phyloP scores from a whole-genome alignment of 2,797 vertebrate genomes.

The Ceyx erithaca region DNA sequence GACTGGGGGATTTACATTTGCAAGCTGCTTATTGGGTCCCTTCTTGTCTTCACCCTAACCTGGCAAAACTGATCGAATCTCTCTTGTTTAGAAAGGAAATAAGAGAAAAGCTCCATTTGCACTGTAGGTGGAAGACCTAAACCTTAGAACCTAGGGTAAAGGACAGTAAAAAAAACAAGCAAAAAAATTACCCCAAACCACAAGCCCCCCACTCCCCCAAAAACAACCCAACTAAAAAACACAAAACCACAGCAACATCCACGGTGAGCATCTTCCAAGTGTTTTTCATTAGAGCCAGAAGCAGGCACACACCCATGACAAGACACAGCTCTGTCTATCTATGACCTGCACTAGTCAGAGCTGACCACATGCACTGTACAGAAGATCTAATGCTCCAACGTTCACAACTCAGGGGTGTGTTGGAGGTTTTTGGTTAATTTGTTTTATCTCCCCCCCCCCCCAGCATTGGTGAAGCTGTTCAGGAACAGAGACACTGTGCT shows the following conservation, averaged over 20 bases:
- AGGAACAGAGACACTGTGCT: slow-evolving; percentile 1
- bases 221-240: too few relatives aligned
- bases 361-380: not conserved
- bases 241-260: not conserved
- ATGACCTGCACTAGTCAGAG: not conserved
- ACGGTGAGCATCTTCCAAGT: rapidly evolving
- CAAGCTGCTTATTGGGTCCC: slow-evolving; percentile 26
- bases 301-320: not conserved
- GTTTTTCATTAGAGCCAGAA: not conserved
- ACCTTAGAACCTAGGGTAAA: not conserved
- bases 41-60: not conserved
- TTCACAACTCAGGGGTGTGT: not conserved
- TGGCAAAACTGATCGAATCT: not conserved
- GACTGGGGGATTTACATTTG: slow-evolving; percentile 40
- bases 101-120: not conserved
- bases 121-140: not conserved
- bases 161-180: not conserved
- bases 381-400: not conserved
- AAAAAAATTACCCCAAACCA: too few relatives aligned
- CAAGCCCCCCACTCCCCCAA: too few relatives aligned
- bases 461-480: not conserved
- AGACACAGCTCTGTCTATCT: not conserved
- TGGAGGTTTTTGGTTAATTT: not conserved
- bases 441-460: not conserved
- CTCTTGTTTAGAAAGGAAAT: not conserved